Base-by-base conservation (phyloP, 2,113 vertebrate genomes). In the Oncorhynchus kisutch region DNA sequence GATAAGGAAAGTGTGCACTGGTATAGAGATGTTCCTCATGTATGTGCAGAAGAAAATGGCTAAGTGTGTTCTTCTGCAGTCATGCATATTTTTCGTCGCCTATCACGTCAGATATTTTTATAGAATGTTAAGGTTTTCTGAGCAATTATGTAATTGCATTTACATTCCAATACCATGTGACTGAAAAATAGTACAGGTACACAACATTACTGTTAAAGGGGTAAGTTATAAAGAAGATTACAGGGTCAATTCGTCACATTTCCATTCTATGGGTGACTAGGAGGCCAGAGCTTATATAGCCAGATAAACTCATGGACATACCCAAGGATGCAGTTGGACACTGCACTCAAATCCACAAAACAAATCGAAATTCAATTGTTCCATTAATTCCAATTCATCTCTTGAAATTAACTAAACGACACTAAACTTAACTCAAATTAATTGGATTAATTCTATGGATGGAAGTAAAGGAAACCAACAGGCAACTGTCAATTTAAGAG, bases 101-200 rank as follows among this genome's bases (percentile, higher is more conserved):
- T 34, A 34, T 34, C 6, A 34, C 31, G 51, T 22, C n/a, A 24
- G 34, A 12, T 45, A 24, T 45, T 69, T 69, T 27, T 45, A 18
- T 34, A 39, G 67, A n/a, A 67, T 67, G 65, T 67, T 11, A 67
- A 31, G 31, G 29, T 68, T 68, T 39, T 68, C 29, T 68, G 67
- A 68, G 67, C 16, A 34, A 68, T 6, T 68, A 11, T 3, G 14
- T 31, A 31, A 31, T 27, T 45, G 9, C 39, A 45, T 45, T 45
- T 45, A 45, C 2, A 2, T 14, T 9, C 31, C 67, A 34, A 29
- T 68, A 68, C 29, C 67, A 68, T 9, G 11, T 18, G 31, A 68
- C 29, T 27, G 1, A 6, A n/a, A 62, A 22, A 62, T 24, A 24
- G 54, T 4, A 57, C 54, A 62, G 22, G n/a, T 11, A 62, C 18